These are phyloP conservation scores for Urocolius indicus DNA, from an alignment of 2,113 vertebrate genomes.

Conservation along the genomic window DNA sequence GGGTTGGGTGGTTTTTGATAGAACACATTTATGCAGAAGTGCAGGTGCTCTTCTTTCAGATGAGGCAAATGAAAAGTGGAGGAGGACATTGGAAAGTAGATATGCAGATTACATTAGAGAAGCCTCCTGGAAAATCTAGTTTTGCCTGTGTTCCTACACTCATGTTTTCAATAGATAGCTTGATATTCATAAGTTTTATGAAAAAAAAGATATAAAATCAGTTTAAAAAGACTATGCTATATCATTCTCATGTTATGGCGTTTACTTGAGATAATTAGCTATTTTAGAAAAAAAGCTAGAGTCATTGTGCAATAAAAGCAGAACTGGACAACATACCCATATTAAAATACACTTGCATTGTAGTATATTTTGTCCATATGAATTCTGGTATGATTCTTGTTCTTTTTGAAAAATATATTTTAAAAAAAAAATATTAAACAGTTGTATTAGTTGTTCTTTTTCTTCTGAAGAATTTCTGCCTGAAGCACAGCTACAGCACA, in stretches of 20 bases:
- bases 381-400: not conserved
- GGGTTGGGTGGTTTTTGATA: not conserved
- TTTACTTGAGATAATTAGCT: not conserved
- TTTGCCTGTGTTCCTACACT: not conserved
- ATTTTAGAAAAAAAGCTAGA: not conserved
- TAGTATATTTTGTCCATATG: not conserved
- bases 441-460: slow-evolving; percentile 6
- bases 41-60: not conserved
- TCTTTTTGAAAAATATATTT: not conserved
- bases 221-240: not conserved
- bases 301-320: not conserved
- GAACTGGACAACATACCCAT: not conserved
- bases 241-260: not conserved
- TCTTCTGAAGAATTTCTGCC: slow-evolving; percentile 64
- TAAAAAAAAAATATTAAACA: not conserved
- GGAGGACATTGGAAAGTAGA: not conserved
- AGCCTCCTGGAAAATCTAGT: not conserved
- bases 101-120: not conserved
- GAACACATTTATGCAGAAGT: not conserved
- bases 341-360: not conserved
- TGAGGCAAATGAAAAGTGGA: not conserved
- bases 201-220: slow-evolving; percentile 16
- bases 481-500: slow-evolving; percentile 39
- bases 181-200: not conserved
- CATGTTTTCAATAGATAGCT: not conserved